Evolutionary conservation across 2,888 invertebrate genomes (phyloP), one percentile per base, ranked within the genome.

Genomic region (Scrobipalpa atriplicella): DNA sequence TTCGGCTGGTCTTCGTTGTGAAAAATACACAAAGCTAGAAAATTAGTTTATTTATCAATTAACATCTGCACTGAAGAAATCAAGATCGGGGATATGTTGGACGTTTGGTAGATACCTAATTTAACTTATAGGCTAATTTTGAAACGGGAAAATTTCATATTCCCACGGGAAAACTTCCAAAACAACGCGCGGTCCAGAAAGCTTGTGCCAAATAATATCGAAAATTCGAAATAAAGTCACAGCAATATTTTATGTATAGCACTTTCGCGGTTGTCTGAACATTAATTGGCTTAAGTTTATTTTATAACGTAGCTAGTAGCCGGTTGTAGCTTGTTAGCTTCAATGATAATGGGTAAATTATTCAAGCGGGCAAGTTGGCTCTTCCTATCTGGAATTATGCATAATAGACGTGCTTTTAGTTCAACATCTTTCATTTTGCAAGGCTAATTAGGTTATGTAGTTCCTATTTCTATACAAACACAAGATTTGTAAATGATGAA

Each of bases 301-400:
- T 47, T 47, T 16, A 47, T 47, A 47, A 2, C 16, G n/a, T n/a
- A 47, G 47, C n/a, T 47, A 16, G 47, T 47, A 47, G 52, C 19
- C 52, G 18, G 52, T 18, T 52, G 52, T 18, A 56, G 21, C 54
- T 21, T 56, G 19, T 21, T 56, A 29, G 19, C 54, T 56, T 56
- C 21, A 56, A 56, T 21, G 54, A 21, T 56, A 56, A 56, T 56
- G 21, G 13, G 9, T 56, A 21, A 56, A 56, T 52, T 52, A 52
- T 52, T 52, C 52, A 52, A 52, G 19, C n/a, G 56, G 29, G 29
- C 56, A 29, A 19, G n/a, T 36, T 56, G 7, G 56, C 56, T 56
- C 56, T 56, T 56, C 56, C 36, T 29, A 56, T 54, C 54, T 54
- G 21, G 54, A 54, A 54, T 47, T 21, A 52, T 19, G 52, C 52